A percentile compares a stretch with the other conserved stretches of the same genome.
These are phyloP conservation scores for Palythoa grandiflora DNA, from an alignment of 92 coral and sea anemone species.

Conservation along the genomic window DNA sequence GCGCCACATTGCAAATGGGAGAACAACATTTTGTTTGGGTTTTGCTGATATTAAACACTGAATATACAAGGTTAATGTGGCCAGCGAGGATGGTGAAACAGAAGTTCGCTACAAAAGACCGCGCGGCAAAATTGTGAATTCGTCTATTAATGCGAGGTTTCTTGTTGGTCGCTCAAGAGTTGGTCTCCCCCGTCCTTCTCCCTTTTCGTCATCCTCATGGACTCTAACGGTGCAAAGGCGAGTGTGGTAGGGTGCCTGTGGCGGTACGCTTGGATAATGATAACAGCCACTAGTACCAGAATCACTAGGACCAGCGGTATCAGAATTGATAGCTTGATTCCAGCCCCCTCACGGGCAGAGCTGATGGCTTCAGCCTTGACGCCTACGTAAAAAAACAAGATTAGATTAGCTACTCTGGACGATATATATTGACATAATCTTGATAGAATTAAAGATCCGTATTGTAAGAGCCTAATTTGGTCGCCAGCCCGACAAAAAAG, in stretches of 20 bases:
- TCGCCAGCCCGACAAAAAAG: no score
- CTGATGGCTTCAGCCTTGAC: neutral
- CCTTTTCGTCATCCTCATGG: neutral
- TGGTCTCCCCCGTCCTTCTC: neutral
- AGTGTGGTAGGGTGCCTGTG: neutral
- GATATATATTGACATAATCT: no score
- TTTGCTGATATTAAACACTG: no score
- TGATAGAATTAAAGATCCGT: no score
- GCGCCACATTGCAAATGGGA: no score
- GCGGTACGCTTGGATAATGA: conserved; percentile 4
- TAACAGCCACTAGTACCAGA: conserved; percentile 8
- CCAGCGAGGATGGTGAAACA: no score
- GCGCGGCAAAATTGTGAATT: no score
- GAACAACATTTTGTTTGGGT: no score
- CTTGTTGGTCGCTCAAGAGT: conserved; percentile 11
- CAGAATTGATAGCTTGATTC: conserved; percentile 15
- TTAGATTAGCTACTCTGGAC: neutral
- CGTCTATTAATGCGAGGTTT: neutral
- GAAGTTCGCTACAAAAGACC: no score
- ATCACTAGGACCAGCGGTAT: neutral
- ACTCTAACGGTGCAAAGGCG: neutral
- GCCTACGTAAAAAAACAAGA: neutral
- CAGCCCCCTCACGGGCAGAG: conserved; percentile 5
- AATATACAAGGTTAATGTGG: no score
- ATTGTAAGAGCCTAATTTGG: no score